Evolutionary conservation across 2,113 vertebrate species (phyloP).

Genomic region (Burhinus bistriatus): DNA sequence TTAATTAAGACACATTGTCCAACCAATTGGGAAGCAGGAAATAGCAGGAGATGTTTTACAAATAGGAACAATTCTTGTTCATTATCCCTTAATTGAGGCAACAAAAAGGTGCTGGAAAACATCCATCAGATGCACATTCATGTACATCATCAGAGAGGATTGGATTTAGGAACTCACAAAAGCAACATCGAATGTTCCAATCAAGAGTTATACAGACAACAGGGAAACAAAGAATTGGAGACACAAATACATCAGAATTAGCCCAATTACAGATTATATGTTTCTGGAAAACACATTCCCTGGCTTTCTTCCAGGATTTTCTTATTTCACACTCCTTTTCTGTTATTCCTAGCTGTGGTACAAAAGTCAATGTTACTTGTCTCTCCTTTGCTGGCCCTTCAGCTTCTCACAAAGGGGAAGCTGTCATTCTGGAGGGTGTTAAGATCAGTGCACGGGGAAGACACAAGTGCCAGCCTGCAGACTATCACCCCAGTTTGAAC

Average conservation of each 20-base stretch:
- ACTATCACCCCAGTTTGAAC: not conserved
- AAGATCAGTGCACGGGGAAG: not conserved
- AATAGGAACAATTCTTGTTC: slow-evolving; percentile 82
- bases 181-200: slow-evolving; percentile 72
- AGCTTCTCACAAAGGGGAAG: not conserved
- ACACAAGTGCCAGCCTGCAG: not conserved
- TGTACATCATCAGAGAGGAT: slow-evolving; percentile 69
- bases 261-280: slow-evolving; percentile 74
- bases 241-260: slow-evolving; percentile 76
- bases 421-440: not conserved
- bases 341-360: not conserved
- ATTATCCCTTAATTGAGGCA: slow-evolving; percentile 81
- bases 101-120: slow-evolving; percentile 81
- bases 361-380: not conserved
- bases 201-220: slow-evolving; percentile 75
- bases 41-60: slow-evolving; percentile 75
- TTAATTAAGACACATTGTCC: slow-evolving; percentile 76
- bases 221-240: slow-evolving; percentile 72
- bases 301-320: slow-evolving; percentile 65
- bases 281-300: slow-evolving; percentile 60
- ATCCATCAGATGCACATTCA: slow-evolving; percentile 78
- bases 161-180: slow-evolving; percentile 77
- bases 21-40: slow-evolving; percentile 72
- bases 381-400: not conserved
- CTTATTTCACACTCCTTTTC: slow-evolving; percentile 41